Evolutionary conservation across 1,140 invertebrate species (phyloP).

Genomic region (Acromyrmex charruanus): DNA sequence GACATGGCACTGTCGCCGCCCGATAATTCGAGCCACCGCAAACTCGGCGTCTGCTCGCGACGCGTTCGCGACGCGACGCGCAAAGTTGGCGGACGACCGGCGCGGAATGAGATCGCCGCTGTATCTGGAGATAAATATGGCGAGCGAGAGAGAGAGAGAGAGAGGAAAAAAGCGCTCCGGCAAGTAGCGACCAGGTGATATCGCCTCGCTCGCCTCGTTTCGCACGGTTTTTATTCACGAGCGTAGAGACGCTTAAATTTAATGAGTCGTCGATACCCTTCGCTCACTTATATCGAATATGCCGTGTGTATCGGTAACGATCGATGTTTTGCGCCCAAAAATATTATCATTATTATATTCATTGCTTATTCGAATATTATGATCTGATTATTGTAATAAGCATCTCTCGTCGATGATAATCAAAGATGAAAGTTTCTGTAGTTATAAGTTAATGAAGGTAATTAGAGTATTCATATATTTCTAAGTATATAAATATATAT

Average conservation of each 20-base stretch:
- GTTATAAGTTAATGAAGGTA: not conserved
- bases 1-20: slow-evolving; percentile 73
- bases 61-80: slow-evolving; percentile 59
- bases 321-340: not conserved
- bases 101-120: slow-evolving; percentile 64
- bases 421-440: not conserved
- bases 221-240: slow-evolving; percentile 38
- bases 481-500: not conserved
- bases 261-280: slow-evolving; percentile 34
- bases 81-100: slow-evolving; percentile 71
- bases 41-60: slow-evolving; percentile 73
- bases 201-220: slow-evolving; percentile 45
- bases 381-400: not conserved
- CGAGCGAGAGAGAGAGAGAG: slow-evolving; percentile 5
- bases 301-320: not conserved
- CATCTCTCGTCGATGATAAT: too few relatives aligned
- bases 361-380: not conserved
- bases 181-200: slow-evolving; percentile 51
- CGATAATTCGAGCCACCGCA: slow-evolving; percentile 76
- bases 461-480: not conserved
- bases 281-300: not conserved
- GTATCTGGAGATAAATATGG: slow-evolving; percentile 68
- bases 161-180: slow-evolving; percentile 31
- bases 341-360: not conserved
- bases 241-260: slow-evolving; percentile 42